Conservation (phyloP, 2,888 invertebrate genomes). For the Clepsis dumicolana region DNA sequence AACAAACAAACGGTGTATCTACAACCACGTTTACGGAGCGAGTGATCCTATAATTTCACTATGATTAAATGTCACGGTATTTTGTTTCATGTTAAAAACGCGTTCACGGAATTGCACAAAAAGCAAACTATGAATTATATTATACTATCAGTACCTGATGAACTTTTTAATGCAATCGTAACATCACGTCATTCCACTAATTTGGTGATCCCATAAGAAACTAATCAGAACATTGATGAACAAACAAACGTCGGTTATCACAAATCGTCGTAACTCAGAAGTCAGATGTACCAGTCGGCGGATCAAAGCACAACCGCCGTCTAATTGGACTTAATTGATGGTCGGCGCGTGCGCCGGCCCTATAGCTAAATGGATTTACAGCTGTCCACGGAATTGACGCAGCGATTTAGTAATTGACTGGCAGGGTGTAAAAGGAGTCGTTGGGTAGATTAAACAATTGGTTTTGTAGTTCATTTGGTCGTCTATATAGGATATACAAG, state of each 20-base stretch:
- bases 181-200: too few relatives aligned
- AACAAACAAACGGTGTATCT: too few relatives aligned
- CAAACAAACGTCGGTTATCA: constrained; percentile 45
- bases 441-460: constrained; percentile 38
- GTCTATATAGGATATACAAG: neutral
- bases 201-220: neutral
- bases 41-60: too few relatives aligned
- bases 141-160: too few relatives aligned
- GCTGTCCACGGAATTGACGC: constrained; percentile 64
- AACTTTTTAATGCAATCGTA: too few relatives aligned
- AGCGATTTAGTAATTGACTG: constrained; percentile 63
- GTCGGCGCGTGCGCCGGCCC: constrained; percentile 64
- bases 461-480: neutral
- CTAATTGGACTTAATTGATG: constrained; percentile 79
- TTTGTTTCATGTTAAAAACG: too few relatives aligned
- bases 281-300: constrained; percentile 58
- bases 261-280: constrained; percentile 55
- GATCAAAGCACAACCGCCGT: constrained; percentile 66
- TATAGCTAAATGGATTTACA: constrained; percentile 72
- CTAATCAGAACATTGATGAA: constrained; percentile 5
- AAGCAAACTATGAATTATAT: too few relatives aligned
- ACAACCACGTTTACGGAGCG: too few relatives aligned
- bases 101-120: neutral
- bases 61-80: too few relatives aligned
- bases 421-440: constrained; percentile 49